phyloP scores from a whole-genome alignment of 2,113 vertebrate genomes.

The Fregata magnificens region DNA sequence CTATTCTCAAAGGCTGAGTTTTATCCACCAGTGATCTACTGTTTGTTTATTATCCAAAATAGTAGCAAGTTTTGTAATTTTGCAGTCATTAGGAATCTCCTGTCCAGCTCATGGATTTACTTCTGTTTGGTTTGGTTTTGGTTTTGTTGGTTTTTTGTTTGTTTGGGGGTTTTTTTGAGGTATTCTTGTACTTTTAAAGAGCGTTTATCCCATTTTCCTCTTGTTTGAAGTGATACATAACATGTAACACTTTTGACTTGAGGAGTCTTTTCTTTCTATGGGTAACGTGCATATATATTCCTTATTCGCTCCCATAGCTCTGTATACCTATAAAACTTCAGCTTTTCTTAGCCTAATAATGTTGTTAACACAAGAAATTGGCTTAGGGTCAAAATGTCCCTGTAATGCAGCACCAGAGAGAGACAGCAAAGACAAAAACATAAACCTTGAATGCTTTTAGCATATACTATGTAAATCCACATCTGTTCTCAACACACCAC shows the following conservation, averaged over 20 bases:
- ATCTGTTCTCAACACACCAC: neutral
- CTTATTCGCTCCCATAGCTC: neutral
- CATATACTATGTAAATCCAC: neutral
- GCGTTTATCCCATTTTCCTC: neutral
- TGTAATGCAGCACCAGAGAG: neutral
- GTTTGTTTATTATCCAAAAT: neutral
- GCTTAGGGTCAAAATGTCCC: neutral
- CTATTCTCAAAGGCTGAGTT: neutral
- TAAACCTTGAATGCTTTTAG: neutral
- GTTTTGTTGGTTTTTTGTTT: neutral
- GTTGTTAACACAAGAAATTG: neutral
- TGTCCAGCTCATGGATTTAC: neutral
- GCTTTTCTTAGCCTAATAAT: neutral
- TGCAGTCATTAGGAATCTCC: neutral
- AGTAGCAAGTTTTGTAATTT: neutral
- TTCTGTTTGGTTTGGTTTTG: neutral
- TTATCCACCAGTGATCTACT: neutral
- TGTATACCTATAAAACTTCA: neutral
- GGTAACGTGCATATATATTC: neutral
- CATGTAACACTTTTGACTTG: neutral
- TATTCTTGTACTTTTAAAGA: neutral
- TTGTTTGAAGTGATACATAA: neutral
- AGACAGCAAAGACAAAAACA: neutral
- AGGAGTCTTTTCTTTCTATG: neutral
- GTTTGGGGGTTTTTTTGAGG: neutral